These are phyloP conservation scores for Acromyrmex echinatior DNA, from an alignment of 1,140 invertebrate genomes.

Conservation along the genomic window DNA sequence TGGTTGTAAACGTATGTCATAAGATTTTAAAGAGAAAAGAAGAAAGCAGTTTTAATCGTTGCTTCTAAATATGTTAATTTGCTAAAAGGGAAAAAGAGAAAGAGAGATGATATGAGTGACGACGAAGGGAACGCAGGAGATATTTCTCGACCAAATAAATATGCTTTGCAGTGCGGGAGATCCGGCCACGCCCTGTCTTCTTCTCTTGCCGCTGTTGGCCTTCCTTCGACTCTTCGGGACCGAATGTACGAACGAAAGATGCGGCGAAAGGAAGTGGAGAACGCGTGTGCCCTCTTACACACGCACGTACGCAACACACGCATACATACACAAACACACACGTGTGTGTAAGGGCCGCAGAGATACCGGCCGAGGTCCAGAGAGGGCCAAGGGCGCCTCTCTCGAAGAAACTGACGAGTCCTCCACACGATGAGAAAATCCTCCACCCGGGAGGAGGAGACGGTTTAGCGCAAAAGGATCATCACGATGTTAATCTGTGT, in stretches of 20 bases:
- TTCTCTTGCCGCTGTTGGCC: conserved; percentile 67
- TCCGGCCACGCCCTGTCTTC: conserved; percentile 77
- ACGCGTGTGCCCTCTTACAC: conserved; percentile 25
- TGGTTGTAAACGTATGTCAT: neutral
- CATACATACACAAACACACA: neutral
- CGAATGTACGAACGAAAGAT: conserved; percentile 41
- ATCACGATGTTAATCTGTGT: neutral
- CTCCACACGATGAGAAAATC: conserved; percentile 58
- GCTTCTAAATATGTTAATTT: conserved; percentile 31
- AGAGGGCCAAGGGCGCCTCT: conserved; percentile 68
- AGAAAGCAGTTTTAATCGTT: neutral
- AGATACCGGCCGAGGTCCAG: conserved; percentile 39
- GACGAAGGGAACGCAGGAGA: conserved; percentile 41
- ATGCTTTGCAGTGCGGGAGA: conserved; percentile 73
- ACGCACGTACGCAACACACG: neutral
- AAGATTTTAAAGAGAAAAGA: neutral
- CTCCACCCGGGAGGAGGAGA: conserved; percentile 43
- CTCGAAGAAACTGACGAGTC: conserved; percentile 59
- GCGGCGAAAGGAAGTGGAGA: conserved; percentile 59
- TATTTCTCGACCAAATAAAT: conserved; percentile 72
- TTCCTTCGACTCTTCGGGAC: conserved; percentile 70
- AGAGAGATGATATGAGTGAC: conserved; percentile 43
- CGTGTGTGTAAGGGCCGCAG: neutral
- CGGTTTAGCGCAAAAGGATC: conserved; percentile 53
- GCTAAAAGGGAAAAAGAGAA: neutral